phyloP scores from a whole-genome alignment of 2,888 invertebrate species.

The Sinotaia quadrata region DNA sequence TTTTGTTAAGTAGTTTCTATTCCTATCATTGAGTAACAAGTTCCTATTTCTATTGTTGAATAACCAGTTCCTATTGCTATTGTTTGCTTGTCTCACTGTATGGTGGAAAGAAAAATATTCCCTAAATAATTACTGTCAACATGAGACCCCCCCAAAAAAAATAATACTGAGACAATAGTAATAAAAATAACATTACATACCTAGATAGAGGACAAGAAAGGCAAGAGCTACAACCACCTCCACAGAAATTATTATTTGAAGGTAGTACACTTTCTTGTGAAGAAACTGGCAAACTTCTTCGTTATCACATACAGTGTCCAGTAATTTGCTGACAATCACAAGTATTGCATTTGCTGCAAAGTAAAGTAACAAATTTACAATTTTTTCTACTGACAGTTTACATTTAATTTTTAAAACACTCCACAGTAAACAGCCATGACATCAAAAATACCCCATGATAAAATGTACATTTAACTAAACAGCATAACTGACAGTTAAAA shows the following conservation, averaged over 20 bases:
- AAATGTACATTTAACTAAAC: too few species aligned
- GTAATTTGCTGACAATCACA: slow-evolving; percentile 26
- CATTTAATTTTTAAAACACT: not conserved
- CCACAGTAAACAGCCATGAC: too few species aligned
- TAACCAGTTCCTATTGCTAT: too few species aligned
- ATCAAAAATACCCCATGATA: too few species aligned
- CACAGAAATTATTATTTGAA: slow-evolving; percentile 34
- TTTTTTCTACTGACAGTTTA: not conserved
- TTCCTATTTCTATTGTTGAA: too few species aligned
- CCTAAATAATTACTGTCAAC: too few species aligned
- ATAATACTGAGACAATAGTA: not conserved
- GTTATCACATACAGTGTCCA: slow-evolving; percentile 26
- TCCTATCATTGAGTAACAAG: too few species aligned
- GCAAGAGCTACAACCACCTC: slow-evolving; percentile 30
- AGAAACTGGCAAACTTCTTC: slow-evolving; percentile 21
- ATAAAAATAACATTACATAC: slow-evolving; percentile 23
- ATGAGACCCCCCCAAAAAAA: too few species aligned
- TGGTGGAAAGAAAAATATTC: too few species aligned
- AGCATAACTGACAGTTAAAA: too few species aligned
- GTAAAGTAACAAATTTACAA: not conserved
- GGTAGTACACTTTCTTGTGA: slow-evolving; percentile 25
- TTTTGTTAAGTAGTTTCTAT: too few species aligned
- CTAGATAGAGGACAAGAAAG: slow-evolving; percentile 27
- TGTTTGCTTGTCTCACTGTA: too few species aligned
- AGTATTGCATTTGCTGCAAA: slow-evolving; percentile 35